Conservation (phyloP, 2,113 vertebrate genomes). For the Cranoglanis bouderius region DNA sequence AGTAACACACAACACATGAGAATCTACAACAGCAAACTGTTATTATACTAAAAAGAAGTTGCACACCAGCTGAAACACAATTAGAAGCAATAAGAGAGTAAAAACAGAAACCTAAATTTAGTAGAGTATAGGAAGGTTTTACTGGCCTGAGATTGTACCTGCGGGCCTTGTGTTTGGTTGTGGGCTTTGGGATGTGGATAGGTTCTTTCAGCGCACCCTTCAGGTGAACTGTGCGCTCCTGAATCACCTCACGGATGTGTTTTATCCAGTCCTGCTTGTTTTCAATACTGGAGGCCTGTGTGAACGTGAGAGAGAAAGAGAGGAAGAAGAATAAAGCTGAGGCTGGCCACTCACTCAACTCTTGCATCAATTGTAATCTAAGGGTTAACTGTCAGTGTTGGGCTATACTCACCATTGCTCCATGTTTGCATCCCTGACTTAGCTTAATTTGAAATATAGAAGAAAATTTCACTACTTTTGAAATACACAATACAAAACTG, state of each 20-base stretch:
- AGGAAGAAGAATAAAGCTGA: slow-evolving; percentile 13
- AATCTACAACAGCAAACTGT: background rate
- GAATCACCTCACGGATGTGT: slow-evolving; percentile 97
- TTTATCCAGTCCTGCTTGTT: slow-evolving; percentile 99
- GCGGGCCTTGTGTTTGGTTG: slow-evolving; percentile 90
- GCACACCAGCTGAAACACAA: background rate
- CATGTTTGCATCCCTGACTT: slow-evolving; percentile 85
- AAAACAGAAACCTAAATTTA: background rate
- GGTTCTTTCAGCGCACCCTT: slow-evolving; percentile 97
- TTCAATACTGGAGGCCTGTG: slow-evolving; percentile 95
- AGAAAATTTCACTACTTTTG: slow-evolving; percentile 77
- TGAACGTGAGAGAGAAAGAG: background rate
- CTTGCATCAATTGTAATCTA: slow-evolving; percentile 36
- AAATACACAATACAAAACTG: slow-evolving; percentile 50
- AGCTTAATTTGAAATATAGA: slow-evolving; percentile 81
- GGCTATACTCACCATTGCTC: slow-evolving; percentile 80
- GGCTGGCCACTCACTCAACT: background rate
- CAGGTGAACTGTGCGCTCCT: slow-evolving; percentile 96
- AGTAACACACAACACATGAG: slow-evolving; percentile 10
- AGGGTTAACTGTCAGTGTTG: slow-evolving; percentile 36
- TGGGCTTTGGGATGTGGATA: slow-evolving; percentile 94
- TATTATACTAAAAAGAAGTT: background rate
- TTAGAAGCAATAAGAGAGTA: background rate
- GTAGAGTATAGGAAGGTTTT: slow-evolving; percentile 26
- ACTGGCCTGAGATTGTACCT: slow-evolving; percentile 73